Evolutionary conservation across 2,888 invertebrate genomes (phyloP).

Genomic region (Hydriomena furcata): DNA sequence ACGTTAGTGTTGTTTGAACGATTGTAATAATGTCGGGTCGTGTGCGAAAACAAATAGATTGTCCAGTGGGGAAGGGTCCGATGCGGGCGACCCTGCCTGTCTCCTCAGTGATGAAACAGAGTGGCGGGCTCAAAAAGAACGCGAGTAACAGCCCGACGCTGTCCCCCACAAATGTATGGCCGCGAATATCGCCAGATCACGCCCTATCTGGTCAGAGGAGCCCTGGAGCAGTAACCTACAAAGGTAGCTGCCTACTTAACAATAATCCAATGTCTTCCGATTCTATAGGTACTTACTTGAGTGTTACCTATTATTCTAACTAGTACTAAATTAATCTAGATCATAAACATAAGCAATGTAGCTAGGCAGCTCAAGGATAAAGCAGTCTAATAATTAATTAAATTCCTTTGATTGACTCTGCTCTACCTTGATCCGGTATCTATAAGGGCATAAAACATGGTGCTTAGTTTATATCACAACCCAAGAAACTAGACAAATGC

Average conservation of each 20-base stretch:
- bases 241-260: constrained; percentile 80
- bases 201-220: constrained; percentile 88
- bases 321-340: too few relatives aligned
- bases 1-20: constrained; percentile 44
- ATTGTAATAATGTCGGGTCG: constrained; percentile 81
- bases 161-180: constrained; percentile 87
- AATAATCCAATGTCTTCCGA: background rate
- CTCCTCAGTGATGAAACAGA: constrained; percentile 87
- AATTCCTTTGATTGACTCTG: too few relatives aligned
- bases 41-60: constrained; percentile 87
- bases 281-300: too few relatives aligned
- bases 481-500: too few relatives aligned
- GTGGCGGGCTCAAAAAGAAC: constrained; percentile 84
- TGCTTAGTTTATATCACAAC: too few relatives aligned
- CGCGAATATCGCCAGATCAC: constrained; percentile 87
- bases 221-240: constrained; percentile 88
- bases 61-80: constrained; percentile 85
- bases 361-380: too few relatives aligned
- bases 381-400: too few relatives aligned
- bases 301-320: too few relatives aligned
- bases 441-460: too few relatives aligned
- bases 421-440: too few relatives aligned
- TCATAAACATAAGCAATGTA: too few relatives aligned
- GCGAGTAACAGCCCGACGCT: constrained; percentile 86
- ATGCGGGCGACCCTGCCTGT: constrained; percentile 91